Conservation (phyloP, 1,140 invertebrate genomes). For the Temnothorax longispinosus region DNA sequence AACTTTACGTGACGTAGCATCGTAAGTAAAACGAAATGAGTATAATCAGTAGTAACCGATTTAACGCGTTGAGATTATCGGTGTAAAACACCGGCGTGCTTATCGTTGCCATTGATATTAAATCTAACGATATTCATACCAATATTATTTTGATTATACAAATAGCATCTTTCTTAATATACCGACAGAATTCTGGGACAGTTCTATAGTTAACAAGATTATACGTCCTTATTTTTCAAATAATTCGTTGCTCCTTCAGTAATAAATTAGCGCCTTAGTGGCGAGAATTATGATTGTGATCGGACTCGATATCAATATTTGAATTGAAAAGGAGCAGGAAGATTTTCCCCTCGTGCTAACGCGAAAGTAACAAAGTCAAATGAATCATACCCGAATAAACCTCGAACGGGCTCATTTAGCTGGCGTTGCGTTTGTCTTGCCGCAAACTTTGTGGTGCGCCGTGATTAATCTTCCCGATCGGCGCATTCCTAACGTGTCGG, state of each 20-base stretch:
- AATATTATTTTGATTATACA: not conserved
- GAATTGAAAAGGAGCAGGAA: not conserved
- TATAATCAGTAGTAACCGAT: conserved; percentile 7
- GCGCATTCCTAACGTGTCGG: conserved; percentile 48
- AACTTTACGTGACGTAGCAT: conserved; percentile 8
- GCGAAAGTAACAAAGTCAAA: conserved; percentile 37
- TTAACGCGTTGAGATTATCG: conserved; percentile 17
- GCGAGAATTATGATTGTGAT: not conserved
- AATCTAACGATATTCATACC: not conserved
- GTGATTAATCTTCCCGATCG: conserved; percentile 72
- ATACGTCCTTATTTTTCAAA: not conserved
- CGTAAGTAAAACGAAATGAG: not conserved
- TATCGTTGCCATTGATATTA: not conserved
- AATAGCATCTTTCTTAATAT: not conserved
- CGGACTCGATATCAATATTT: conserved; percentile 25
- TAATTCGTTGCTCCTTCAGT: not conserved
- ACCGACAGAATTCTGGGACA: not conserved
- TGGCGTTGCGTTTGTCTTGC: conserved; percentile 25
- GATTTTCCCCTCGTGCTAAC: not conserved
- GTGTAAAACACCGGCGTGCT: not conserved
- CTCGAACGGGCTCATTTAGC: conserved; percentile 24
- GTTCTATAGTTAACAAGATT: not conserved
- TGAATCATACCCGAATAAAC: conserved; percentile 39
- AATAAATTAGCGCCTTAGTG: not conserved
- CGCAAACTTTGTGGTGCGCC: conserved; percentile 53